These are phyloP conservation scores for Subacronicta megacephala DNA, from an alignment of 2,888 invertebrate genomes.

Conservation along the genomic window DNA sequence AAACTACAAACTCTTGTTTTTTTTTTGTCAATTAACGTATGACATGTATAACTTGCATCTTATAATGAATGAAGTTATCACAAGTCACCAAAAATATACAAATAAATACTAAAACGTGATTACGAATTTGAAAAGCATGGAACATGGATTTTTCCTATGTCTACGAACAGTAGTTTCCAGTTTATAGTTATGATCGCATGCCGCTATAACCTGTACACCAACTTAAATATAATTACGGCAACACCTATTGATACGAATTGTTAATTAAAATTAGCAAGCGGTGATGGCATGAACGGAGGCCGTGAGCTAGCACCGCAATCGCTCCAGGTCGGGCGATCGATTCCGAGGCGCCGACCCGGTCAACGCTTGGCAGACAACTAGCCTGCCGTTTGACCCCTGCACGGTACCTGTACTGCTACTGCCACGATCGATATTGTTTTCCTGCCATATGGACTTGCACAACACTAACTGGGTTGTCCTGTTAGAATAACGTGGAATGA, in stretches of 20 bases:
- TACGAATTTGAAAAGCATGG: too few relatives aligned
- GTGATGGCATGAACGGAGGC: slow-evolving; percentile 35
- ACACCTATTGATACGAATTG: slow-evolving; percentile 22
- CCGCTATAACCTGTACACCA: too few relatives aligned
- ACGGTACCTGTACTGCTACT: slow-evolving; percentile 44
- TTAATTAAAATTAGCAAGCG: slow-evolving; percentile 47
- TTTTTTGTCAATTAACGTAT: too few relatives aligned
- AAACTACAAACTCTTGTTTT: too few relatives aligned
- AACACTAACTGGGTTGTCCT: slow-evolving; percentile 29
- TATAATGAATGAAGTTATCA: too few relatives aligned
- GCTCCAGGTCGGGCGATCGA: slow-evolving; percentile 71
- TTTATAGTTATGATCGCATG: too few relatives aligned
- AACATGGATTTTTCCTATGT: too few relatives aligned
- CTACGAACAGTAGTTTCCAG: too few relatives aligned
- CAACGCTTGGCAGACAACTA: slow-evolving; percentile 60
- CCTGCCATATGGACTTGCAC: slow-evolving; percentile 30
- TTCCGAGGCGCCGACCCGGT: slow-evolving; percentile 73
- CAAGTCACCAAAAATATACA: too few relatives aligned
- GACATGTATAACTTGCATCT: too few relatives aligned
- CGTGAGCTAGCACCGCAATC: slow-evolving; percentile 38
- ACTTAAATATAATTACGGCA: too few relatives aligned
- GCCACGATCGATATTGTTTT: slow-evolving; percentile 56
- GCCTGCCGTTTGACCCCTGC: slow-evolving; percentile 63
- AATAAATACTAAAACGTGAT: too few relatives aligned
- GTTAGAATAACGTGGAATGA: neutral